Percentiles rank a stretch among this genome's conserved stretches.
Conservation (phyloP, 2,797 vertebrate species). For the Crenuchus spilurus region DNA sequence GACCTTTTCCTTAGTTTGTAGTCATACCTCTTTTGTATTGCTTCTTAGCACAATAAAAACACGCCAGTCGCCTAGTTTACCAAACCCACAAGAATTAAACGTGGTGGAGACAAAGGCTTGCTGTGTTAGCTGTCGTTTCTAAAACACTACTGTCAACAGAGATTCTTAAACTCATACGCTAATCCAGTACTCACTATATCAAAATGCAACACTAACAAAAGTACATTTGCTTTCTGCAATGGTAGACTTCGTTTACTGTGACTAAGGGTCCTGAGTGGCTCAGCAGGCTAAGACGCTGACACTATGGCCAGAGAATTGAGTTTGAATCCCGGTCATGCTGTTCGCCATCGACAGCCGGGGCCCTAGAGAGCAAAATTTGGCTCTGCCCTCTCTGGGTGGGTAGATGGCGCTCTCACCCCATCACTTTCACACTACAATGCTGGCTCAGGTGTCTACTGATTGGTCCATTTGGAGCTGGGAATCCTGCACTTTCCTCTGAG, state of each 20-base stretch:
- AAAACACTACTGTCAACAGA: background rate
- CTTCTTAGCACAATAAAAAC: background rate
- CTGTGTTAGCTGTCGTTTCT: background rate
- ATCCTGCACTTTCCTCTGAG: no score
- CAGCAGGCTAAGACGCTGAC: no score
- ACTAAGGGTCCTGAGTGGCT: no score
- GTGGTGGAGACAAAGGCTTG: background rate
- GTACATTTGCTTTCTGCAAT: background rate
- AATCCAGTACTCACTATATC: background rate
- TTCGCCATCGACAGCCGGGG: no score
- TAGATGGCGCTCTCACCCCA: no score
- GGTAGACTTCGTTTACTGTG: background rate
- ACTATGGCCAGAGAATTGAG: no score
- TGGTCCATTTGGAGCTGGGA: no score
- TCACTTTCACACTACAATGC: no score
- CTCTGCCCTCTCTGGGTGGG: no score
- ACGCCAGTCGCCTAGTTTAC: slow-evolving; percentile 10
- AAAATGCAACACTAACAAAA: slow-evolving; percentile 14
- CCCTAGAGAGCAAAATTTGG: no score
- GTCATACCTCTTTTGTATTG: slow-evolving; percentile 21
- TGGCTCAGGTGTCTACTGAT: no score
- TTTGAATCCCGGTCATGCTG: no score
- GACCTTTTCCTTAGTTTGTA: background rate
- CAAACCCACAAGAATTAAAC: background rate
- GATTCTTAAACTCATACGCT: background rate